Evolutionary conservation across 1,140 invertebrate species (phyloP).

Genomic region (Diachasmimorpha longicaudata): DNA sequence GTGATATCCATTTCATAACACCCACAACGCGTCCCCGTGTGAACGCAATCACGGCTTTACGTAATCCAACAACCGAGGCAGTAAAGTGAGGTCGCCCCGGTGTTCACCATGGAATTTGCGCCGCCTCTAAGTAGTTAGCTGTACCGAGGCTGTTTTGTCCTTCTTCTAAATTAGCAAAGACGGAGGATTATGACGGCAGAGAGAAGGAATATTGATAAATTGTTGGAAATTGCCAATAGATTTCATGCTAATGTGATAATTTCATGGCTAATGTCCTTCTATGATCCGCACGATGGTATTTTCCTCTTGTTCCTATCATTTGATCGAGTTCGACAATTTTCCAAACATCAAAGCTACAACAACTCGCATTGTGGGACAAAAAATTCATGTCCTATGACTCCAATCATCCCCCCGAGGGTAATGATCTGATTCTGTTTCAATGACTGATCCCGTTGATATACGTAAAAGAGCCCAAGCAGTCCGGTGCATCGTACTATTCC

Average conservation of each 20-base stretch:
- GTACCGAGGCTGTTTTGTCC: not conserved
- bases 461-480: conserved; percentile 17
- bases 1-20: conserved; percentile 62
- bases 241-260: too few species aligned
- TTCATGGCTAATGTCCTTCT: too few species aligned
- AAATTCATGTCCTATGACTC: not conserved
- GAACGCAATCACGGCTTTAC: conserved; percentile 49
- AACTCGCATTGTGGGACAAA: not conserved
- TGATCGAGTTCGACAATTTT: too few species aligned
- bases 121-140: not conserved
- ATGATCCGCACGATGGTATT: too few species aligned
- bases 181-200: not conserved
- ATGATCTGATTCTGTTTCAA: conserved; percentile 22
- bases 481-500: not conserved
- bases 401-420: conserved; percentile 6
- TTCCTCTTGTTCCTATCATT: too few species aligned
- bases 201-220: not conserved
- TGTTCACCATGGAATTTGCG: conserved; percentile 31
- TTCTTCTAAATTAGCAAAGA: not conserved
- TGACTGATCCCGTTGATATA: conserved; percentile 16
- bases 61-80: conserved; percentile 21
- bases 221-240: not conserved
- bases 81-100: conserved; percentile 26
- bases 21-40: conserved; percentile 58
- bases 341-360: too few species aligned